Evolutionary conservation across 2,797 vertebrate genomes (phyloP), one percentile per base, ranked within the genome.

Genomic region (Harpagifer antarcticus): DNA sequence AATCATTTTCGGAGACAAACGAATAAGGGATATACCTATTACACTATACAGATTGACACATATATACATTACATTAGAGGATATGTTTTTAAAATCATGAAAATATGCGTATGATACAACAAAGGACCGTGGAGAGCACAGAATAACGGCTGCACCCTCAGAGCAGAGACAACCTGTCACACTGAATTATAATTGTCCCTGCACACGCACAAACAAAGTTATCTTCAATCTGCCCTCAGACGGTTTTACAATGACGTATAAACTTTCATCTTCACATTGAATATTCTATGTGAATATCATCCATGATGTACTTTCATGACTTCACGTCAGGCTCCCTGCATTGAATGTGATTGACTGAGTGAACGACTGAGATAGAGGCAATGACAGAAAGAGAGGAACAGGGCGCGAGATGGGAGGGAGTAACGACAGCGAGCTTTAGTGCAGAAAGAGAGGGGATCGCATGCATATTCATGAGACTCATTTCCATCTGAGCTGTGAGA

Each of bases 391-490:
- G 71, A 73, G 63, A 78, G 65, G 64, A 59, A 71, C 40, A 14
- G 16, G 67, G 62, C 0, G 3, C 42, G 19, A 73, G 80, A 85
- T 17, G 79, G 71, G 55, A 83, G 84, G 69, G 68, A 81, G 82
- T 40, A 74, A 79, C 43, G 84, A 85, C 89, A 86, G 82, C 66
- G 1, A 79, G 87, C 78, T 76, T 74, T 50, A 77, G 55, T 65
- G 62, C 74, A 78, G 70, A 83, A 79, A 78, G 88, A 75, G 86
- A 33, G 15, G 72, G 83, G 90, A 82, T 53, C 0, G 40, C 78
- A 90, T 92, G 88, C 82, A 92, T 93, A 91, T 94, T 91, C 90
- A 93, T 92, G 55, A 78, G 77, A 19, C 59, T 87, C 33, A 79
- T 91, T 91, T 89, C 68, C 85, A 90, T 90, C 81, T 82, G 84